phyloP scores from a whole-genome alignment of 1,140 invertebrate genomes.

The Zaprionus ornatus region DNA sequence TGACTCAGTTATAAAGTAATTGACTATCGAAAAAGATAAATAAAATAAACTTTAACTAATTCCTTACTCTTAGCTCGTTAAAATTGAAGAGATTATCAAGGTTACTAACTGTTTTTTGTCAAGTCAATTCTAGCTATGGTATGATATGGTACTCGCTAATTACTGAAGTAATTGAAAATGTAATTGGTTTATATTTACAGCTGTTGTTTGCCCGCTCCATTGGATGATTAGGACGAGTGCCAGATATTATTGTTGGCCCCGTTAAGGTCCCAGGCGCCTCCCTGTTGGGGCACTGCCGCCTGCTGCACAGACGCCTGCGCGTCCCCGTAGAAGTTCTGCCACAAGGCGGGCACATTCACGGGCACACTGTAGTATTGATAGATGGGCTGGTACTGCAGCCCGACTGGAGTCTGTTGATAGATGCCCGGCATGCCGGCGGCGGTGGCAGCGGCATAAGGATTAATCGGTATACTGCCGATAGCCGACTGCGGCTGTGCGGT shows the following conservation, averaged over 20 bases:
- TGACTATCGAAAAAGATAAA: too few species aligned
- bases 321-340: constrained; percentile 9
- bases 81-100: too few species aligned
- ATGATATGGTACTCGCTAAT: not conserved
- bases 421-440: not conserved
- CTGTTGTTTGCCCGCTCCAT: not conserved
- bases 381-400: constrained; percentile 13
- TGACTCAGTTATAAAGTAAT: too few species aligned
- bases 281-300: not conserved
- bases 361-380: constrained; percentile 33
- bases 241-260: not conserved
- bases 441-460: not conserved
- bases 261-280: constrained; percentile 21
- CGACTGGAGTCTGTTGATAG: constrained; percentile 11
- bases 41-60: too few species aligned
- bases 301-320: not conserved
- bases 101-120: not conserved
- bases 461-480: constrained; percentile 1
- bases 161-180: constrained; percentile 10
- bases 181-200: constrained; percentile 12
- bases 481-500: not conserved
- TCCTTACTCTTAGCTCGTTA: too few species aligned
- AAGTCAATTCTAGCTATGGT: too few species aligned
- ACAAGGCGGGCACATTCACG: constrained; percentile 12
- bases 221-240: not conserved